Conservation (phyloP, 2,113 vertebrate species). For the Leucosticte australis region DNA sequence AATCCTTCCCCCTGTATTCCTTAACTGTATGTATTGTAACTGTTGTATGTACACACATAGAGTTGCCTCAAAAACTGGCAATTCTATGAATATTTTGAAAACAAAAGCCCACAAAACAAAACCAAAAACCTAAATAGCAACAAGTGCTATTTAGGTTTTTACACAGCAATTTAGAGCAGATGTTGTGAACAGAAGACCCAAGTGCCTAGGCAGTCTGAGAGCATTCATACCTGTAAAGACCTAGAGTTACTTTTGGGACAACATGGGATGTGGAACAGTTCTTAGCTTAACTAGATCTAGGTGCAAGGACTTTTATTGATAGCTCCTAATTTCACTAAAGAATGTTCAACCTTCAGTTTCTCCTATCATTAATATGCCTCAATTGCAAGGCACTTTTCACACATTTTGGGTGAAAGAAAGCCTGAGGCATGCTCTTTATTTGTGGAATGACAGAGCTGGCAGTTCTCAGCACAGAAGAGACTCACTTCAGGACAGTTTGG, state of each 20-base stretch:
- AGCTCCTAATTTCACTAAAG: background rate
- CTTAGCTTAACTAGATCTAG: background rate
- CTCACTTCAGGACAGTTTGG: background rate
- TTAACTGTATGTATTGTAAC: background rate
- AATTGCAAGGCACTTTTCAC: background rate
- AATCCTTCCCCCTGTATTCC: fast-evolving
- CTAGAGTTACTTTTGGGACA: background rate
- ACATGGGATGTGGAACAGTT: background rate
- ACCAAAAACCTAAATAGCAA: too few species aligned
- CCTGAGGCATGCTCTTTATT: background rate
- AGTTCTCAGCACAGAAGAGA: background rate
- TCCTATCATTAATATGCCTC: background rate
- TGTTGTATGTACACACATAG: fast-evolving
- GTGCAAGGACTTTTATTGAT: background rate
- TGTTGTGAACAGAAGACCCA: background rate
- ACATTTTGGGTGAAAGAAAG: background rate
- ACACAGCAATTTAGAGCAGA: background rate
- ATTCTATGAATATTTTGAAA: background rate
- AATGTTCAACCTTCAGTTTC: background rate
- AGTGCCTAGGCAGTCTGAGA: background rate
- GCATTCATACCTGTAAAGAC: background rate
- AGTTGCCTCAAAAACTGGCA: background rate
- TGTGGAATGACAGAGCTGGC: background rate
- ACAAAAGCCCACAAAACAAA: background rate
- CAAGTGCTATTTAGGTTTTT: background rate